Conservation (phyloP, 2,113 vertebrate genomes). For the Misgurnus anguillicaudatus region DNA sequence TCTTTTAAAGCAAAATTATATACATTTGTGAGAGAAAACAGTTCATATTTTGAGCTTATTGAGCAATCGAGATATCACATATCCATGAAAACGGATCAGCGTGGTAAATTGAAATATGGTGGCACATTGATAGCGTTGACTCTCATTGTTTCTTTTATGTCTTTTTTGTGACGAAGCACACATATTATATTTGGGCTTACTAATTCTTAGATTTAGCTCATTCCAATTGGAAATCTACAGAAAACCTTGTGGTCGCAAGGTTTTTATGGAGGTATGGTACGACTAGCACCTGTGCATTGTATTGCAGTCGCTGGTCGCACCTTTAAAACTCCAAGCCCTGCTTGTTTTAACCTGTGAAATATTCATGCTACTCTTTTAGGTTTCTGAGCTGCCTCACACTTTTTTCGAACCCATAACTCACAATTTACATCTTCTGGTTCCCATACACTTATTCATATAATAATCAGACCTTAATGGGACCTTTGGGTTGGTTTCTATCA, state of each 20-base stretch:
- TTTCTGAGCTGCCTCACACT: slow-evolving; percentile 57
- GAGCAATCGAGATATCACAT: no score
- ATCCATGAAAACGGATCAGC: no score
- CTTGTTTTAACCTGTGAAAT: slow-evolving; percentile 71
- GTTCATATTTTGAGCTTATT: no score
- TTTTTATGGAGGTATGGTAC: background rate
- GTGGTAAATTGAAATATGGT: no score
- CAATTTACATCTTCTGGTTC: slow-evolving; percentile 53
- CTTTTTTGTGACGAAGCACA: no score
- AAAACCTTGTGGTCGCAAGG: background rate
- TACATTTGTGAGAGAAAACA: no score
- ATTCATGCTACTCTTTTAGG: slow-evolving; percentile 69
- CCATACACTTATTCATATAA: slow-evolving; percentile 41
- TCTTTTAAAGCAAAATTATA: no score
- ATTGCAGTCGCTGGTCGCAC: background rate
- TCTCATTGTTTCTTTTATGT: no score
- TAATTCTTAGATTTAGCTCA: no score
- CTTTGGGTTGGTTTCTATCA: slow-evolving; percentile 34
- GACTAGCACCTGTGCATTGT: slow-evolving; percentile 10
- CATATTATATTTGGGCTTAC: no score
- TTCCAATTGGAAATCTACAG: no score
- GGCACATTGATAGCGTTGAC: no score
- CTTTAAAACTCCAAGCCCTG: background rate
- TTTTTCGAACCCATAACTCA: slow-evolving; percentile 56
- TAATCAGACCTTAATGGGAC: slow-evolving; percentile 62